These are phyloP conservation scores for Sylvietta virens DNA, from an alignment of 2,113 vertebrate genomes.

Conservation along the genomic window DNA sequence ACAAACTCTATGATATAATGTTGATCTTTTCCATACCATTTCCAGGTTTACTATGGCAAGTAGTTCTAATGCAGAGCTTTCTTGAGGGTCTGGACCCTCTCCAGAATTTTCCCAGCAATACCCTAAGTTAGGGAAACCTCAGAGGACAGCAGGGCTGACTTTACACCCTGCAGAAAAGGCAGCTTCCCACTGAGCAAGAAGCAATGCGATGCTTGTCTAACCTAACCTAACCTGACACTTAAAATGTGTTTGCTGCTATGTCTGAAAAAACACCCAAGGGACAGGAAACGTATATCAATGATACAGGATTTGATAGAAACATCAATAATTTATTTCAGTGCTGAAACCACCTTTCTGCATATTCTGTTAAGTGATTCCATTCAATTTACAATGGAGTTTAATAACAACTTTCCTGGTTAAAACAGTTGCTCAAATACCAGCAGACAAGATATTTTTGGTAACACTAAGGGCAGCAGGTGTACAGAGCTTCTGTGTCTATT, in stretches of 20 bases:
- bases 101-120: background rate
- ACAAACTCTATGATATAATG: background rate
- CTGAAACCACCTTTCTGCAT: background rate
- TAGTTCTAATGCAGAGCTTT: background rate
- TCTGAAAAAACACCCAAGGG: background rate
- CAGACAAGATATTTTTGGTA: background rate
- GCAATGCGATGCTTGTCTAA: fast-evolving
- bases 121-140: background rate
- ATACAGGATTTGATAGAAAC: background rate
- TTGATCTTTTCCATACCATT: background rate
- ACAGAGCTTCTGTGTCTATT: background rate
- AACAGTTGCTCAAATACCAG: background rate
- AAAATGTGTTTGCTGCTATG: background rate
- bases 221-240: background rate
- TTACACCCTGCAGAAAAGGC: background rate
- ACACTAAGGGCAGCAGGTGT: background rate
- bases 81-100: background rate
- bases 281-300: background rate
- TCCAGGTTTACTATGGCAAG: background rate
- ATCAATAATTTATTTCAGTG: background rate
- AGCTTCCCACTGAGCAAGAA: background rate
- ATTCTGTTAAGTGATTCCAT: background rate
- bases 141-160: background rate
- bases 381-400: background rate
- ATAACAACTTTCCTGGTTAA: background rate